Conservation (phyloP, 1,140 invertebrate species). For the Eriosoma lanigerum region DNA sequence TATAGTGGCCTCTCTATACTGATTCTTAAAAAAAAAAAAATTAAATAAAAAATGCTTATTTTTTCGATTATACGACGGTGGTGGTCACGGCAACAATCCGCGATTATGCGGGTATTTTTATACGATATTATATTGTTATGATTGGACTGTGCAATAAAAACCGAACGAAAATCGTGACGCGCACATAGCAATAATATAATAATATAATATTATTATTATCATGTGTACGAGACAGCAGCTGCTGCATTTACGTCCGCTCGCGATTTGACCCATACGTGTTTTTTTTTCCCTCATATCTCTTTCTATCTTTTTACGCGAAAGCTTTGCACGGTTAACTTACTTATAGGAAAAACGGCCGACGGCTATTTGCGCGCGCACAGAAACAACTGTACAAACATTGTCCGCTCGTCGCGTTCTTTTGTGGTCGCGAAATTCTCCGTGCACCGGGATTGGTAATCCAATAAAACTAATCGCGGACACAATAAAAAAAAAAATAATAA, state of each 20-base stretch:
- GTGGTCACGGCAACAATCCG: too few relatives aligned
- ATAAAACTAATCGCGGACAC: conserved; percentile 38
- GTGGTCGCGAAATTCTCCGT: conserved; percentile 39
- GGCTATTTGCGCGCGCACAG: conserved; percentile 26
- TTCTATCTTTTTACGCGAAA: conserved; percentile 24
- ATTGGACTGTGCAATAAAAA: too few relatives aligned
- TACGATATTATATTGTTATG: too few relatives aligned
- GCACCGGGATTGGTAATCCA: conserved; percentile 33
- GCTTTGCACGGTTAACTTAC: conserved; percentile 49
- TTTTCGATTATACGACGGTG: too few relatives aligned
- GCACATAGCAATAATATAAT: neutral
- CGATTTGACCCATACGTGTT: neutral
- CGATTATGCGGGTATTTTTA: too few relatives aligned
- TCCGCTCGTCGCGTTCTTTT: conserved; percentile 6
- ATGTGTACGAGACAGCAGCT: neutral
- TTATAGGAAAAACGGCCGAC: conserved; percentile 13
- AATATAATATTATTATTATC: neutral
- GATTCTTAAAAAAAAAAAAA: too few relatives aligned
- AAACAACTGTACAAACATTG: conserved; percentile 47
- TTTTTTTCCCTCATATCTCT: too few relatives aligned
- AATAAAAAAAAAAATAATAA: conserved; percentile 15
- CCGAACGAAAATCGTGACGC: conserved; percentile 3
- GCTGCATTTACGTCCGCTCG: neutral
- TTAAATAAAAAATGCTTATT: too few relatives aligned
- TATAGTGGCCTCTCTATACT: too few relatives aligned